Evolutionary conservation across 2,797 vertebrate genomes (phyloP).

Genomic region (Serranus cabrilla): DNA sequence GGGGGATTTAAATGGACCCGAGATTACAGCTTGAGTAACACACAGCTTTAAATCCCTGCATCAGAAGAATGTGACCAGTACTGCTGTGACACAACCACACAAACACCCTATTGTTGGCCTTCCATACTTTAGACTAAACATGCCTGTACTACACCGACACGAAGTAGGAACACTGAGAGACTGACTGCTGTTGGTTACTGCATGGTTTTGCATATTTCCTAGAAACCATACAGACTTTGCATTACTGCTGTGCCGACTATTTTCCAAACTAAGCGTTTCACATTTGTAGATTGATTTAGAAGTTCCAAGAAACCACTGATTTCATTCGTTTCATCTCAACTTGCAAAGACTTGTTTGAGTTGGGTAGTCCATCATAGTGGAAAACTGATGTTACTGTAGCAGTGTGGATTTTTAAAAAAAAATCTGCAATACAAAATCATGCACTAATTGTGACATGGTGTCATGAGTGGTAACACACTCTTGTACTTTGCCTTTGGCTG

Average conservation of each 20-base stretch:
- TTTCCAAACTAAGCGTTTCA: not conserved
- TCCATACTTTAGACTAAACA: constrained; percentile 33
- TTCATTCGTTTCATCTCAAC: too few relatives aligned
- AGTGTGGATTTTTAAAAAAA: not conserved
- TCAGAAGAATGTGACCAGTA: constrained; percentile 31
- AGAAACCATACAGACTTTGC: not conserved
- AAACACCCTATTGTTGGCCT: constrained; percentile 54
- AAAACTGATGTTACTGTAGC: not conserved
- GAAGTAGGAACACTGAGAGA: not conserved
- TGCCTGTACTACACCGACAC: not conserved
- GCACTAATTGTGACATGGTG: not conserved
- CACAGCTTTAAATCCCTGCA: constrained; percentile 20
- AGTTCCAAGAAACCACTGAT: not conserved
- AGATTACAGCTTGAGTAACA: constrained; percentile 1
- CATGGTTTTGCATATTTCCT: not conserved
- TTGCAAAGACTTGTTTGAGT: too few relatives aligned
- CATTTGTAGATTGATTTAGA: not conserved
- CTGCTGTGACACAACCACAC: constrained; percentile 32
- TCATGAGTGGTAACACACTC: too few relatives aligned
- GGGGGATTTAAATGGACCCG: not conserved
- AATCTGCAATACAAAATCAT: not conserved
- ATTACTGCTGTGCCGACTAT: not conserved
- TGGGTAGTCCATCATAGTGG: too few relatives aligned
- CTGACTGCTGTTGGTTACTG: too few relatives aligned
- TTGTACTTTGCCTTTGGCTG: too few relatives aligned